These are phyloP conservation scores for Hydrozoanthus tunicans DNA, from an alignment of 64 coral and sea anemone species.

Conservation along the genomic window DNA sequence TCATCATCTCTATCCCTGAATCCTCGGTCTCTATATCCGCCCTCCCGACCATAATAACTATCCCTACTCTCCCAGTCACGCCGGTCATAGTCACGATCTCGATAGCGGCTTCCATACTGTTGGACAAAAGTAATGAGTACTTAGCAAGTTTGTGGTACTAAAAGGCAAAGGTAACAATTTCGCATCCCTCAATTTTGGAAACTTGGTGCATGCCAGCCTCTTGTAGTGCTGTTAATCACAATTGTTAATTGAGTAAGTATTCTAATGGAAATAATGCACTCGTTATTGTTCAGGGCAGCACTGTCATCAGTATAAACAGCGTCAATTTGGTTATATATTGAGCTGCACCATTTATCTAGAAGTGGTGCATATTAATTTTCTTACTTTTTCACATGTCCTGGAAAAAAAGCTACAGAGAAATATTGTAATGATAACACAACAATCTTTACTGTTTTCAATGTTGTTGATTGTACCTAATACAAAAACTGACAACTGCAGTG, in stretches of 20 bases:
- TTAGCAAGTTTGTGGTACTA: not conserved
- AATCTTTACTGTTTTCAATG: too few relatives aligned
- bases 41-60: slow-evolving; percentile 11
- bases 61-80: slow-evolving; percentile 44
- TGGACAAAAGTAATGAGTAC: not conserved
- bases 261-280: not conserved
- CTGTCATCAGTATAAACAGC: too few relatives aligned
- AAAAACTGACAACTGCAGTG: too few relatives aligned
- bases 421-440: too few relatives aligned
- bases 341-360: too few relatives aligned
- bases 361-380: too few relatives aligned
- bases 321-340: too few relatives aligned
- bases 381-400: too few relatives aligned
- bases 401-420: too few relatives aligned
- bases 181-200: not conserved
- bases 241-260: not conserved
- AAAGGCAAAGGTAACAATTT: not conserved
- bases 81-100: slow-evolving; percentile 9
- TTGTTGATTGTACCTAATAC: too few relatives aligned
- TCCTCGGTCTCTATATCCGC: slow-evolving; percentile 22
- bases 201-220: not conserved
- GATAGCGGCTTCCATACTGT: slow-evolving; percentile 43
- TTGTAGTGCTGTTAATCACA: not conserved
- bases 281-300: too few relatives aligned
- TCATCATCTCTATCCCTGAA: slow-evolving; percentile 46